Evolutionary conservation across 2,888 invertebrate species (phyloP), one percentile per base, ranked within the genome.

Genomic region (Chouioia cunea): DNA sequence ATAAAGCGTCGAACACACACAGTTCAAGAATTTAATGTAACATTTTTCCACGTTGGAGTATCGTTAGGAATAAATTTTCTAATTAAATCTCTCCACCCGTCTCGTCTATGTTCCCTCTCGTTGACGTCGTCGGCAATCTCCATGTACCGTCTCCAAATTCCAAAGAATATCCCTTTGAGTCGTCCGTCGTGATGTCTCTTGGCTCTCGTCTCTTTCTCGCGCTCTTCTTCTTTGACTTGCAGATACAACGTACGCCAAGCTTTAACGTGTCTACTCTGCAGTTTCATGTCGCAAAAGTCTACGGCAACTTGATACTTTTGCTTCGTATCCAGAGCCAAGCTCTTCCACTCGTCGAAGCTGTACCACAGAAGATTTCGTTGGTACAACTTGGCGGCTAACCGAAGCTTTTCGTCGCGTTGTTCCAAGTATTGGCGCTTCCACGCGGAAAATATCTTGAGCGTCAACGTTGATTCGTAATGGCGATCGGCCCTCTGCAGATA

Each of bases 221-320:
- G 43, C 2, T 65, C 44, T 15, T 73, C 46, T 57, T 87, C 81
- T 77, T 86, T 88, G 47, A 87, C 78, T 23, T 88, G 79, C 6
- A 84, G 81, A 0, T 87, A 83, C 20, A 87, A 87, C 54, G 84
- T 81, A 2, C 85, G 82, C 87, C 91, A 90, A 69, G 84, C 84
- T 46, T 85, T 84, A 60, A 91, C 89, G 58, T 86, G 86, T 52
- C 86, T 78, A 60, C 89, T 88, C 56, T 87, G 86, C n/a, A 90
- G 78, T 75, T 88, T 90, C 67, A 92, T 86, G 73, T 93, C 92
- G 76, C 90, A 89, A 83, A 91, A 91, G 82, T 94, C 93, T 66
- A 89, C 88, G 2, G 94, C 93, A 0, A 92, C 92, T 86, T 92
- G 91, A 78, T 87, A 86, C 80, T 91, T 90, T 74, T 89, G 85